Evolutionary conservation across 2,888 invertebrate species (phyloP).

Genomic region (Saturnia japonica): DNA sequence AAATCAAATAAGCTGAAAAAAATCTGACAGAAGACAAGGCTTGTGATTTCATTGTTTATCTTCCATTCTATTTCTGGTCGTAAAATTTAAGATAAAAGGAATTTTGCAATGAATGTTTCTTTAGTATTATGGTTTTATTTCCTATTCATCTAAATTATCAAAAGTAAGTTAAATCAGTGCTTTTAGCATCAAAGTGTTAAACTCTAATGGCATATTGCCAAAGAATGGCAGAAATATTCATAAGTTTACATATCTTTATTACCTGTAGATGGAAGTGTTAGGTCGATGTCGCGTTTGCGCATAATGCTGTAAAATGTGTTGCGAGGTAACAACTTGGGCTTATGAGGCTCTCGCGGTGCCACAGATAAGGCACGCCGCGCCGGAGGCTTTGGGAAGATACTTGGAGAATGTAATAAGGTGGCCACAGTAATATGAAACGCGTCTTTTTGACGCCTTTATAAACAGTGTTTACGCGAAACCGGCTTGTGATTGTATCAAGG

Average conservation of each 20-base stretch:
- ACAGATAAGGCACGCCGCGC: conserved; percentile 76
- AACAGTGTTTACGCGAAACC: conserved; percentile 58
- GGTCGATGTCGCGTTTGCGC: conserved; percentile 64
- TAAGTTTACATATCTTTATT: conserved; percentile 70
- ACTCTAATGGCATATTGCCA: conserved; percentile 57
- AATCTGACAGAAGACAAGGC: too few relatives aligned
- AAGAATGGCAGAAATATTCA: conserved; percentile 65
- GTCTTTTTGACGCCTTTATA: conserved; percentile 66
- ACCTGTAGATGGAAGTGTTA: conserved; percentile 61
- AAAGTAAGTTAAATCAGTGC: too few relatives aligned
- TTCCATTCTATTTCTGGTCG: too few relatives aligned
- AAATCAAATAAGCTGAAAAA: too few relatives aligned
- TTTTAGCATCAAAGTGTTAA: not conserved
- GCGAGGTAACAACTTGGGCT: conserved; percentile 75
- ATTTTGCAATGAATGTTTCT: too few relatives aligned
- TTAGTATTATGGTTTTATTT: too few relatives aligned
- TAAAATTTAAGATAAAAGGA: too few relatives aligned
- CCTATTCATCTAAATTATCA: too few relatives aligned
- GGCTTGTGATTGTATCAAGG: conserved; percentile 47
- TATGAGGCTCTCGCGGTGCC: conserved; percentile 68
- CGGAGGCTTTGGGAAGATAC: conserved; percentile 68
- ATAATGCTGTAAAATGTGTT: conserved; percentile 79
- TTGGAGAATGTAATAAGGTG: conserved; percentile 71
- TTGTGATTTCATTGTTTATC: too few relatives aligned
- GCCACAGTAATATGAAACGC: conserved; percentile 55